Evolutionary conservation across 2,113 vertebrate species (phyloP).

Genomic region (Climacteris rufus): DNA sequence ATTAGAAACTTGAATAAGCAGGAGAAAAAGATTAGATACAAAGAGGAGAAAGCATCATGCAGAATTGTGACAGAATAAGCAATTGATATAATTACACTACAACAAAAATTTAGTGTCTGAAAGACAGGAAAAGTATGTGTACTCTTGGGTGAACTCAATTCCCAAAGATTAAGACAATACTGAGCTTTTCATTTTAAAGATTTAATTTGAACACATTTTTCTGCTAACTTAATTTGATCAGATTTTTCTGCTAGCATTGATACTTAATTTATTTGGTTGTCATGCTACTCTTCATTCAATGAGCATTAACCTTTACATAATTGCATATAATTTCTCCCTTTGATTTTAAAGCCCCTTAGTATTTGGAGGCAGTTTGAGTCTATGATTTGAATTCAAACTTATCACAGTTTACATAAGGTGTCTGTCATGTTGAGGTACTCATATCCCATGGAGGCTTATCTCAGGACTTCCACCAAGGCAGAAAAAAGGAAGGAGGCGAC

Average conservation of each 20-base stretch:
- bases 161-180: background rate
- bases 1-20: background rate
- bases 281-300: background rate
- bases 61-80: background rate
- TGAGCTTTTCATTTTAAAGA: background rate
- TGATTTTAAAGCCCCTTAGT: background rate
- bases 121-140: background rate
- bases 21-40: background rate
- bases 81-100: background rate
- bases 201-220: background rate
- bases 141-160: background rate
- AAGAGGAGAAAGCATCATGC: background rate
- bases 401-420: background rate
- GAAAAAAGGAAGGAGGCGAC: background rate
- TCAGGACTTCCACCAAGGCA: rapidly evolving
- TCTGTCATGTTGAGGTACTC: background rate
- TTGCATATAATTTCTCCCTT: rapidly evolving
- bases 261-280: background rate
- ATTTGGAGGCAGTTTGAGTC: background rate
- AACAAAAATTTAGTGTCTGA: background rate
- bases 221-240: background rate
- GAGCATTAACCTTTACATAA: background rate
- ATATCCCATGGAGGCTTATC: background rate
- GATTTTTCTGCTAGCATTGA: background rate
- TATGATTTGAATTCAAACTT: background rate